phyloP scores from a whole-genome alignment of 2,888 invertebrate genomes.

The Conchocele bisecta region DNA sequence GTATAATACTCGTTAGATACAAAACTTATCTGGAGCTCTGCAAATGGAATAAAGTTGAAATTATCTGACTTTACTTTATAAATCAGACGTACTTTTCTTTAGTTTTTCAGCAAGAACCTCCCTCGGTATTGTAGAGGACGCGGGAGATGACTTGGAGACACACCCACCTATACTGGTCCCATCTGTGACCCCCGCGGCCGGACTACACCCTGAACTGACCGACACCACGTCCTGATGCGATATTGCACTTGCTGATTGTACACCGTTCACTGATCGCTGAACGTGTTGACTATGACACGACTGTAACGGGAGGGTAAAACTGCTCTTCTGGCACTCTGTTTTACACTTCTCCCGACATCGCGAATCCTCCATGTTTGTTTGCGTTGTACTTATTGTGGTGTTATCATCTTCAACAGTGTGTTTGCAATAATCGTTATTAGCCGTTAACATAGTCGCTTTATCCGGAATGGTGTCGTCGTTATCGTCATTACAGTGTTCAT shows the following conservation, averaged over 20 bases:
- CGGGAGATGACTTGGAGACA: conserved; percentile 20
- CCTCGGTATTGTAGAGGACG: conserved; percentile 6
- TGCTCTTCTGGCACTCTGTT: conserved; percentile 20
- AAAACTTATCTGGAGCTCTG: no score
- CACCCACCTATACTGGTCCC: conserved; percentile 3
- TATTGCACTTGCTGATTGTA: conserved; percentile 40
- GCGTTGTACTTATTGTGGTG: no score
- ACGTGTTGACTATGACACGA: conserved; percentile 30
- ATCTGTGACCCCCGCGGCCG: not conserved
- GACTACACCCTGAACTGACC: no score
- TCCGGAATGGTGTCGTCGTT: no score
- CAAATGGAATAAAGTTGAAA: no score
- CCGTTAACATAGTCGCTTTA: no score
- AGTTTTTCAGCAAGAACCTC: conserved; percentile 67
- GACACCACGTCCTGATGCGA: conserved; percentile 38
- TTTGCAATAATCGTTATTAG: no score
- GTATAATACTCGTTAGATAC: no score
- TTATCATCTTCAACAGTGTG: no score
- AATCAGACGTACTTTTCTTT: conserved; percentile 72
- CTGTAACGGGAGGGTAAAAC: conserved; percentile 32
- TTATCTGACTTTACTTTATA: no score
- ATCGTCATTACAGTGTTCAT: no score
- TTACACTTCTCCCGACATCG: conserved; percentile 54
- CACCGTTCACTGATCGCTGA: conserved; percentile 7
- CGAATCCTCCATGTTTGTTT: conserved; percentile 24